Evolutionary conservation across 2,113 vertebrate species (phyloP).

Genomic region (Tychaedon coryphoeus): DNA sequence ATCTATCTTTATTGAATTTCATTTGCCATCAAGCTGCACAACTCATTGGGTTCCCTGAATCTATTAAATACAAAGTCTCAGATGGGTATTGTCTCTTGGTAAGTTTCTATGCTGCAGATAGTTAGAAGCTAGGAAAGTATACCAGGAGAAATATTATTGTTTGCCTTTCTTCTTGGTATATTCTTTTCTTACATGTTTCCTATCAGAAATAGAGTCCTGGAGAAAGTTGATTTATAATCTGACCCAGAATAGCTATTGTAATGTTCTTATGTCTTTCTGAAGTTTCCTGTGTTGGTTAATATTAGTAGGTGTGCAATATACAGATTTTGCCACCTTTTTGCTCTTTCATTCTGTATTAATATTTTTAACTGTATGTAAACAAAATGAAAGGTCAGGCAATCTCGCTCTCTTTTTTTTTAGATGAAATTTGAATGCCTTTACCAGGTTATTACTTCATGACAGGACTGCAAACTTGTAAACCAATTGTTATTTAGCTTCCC

Average conservation of each 20-base stretch:
- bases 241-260: not conserved
- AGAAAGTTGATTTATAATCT: not conserved
- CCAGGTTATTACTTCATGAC: not conserved
- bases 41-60: not conserved
- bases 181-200: not conserved
- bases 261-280: not conserved
- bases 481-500: not conserved
- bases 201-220: not conserved
- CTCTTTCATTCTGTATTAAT: not conserved
- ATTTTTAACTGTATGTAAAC: not conserved
- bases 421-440: not conserved
- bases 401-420: not conserved
- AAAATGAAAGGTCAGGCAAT: not conserved
- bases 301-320: not conserved
- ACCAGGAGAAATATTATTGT: not conserved
- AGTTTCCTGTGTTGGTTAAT: not conserved
- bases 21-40: not conserved
- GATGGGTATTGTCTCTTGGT: not conserved
- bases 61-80: not conserved
- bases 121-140: not conserved
- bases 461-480: not conserved
- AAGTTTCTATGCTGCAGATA: not conserved
- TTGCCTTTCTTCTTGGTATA: not conserved
- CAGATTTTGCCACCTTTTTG: not conserved
- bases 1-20: constrained; percentile 38